Conservation (phyloP, 2,113 vertebrate species). For the Colossoma macropomum region DNA sequence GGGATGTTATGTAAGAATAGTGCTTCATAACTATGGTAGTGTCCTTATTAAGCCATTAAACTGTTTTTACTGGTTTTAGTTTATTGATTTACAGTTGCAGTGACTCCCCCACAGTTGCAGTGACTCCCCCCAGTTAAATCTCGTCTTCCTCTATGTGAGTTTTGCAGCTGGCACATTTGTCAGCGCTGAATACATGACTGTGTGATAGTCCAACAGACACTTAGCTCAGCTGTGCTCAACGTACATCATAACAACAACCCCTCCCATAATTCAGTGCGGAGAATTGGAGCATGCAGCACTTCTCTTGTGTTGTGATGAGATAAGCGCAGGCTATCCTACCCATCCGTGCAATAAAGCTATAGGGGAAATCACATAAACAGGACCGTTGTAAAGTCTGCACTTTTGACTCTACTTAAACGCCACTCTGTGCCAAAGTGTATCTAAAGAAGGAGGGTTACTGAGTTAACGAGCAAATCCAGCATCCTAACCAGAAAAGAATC, state of each 20-base stretch:
- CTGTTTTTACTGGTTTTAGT: too few species aligned
- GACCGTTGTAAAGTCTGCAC: neutral
- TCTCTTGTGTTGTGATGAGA: neutral
- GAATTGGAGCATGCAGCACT: neutral
- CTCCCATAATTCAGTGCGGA: neutral
- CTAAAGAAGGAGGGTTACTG: neutral
- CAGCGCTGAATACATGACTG: neutral
- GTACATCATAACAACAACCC: neutral
- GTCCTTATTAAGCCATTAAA: too few species aligned
- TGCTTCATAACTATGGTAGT: too few species aligned
- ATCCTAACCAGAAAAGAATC: neutral
- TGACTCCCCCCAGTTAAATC: too few species aligned
- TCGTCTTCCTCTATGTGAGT: neutral
- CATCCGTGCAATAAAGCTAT: neutral
- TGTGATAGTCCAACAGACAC: neutral
- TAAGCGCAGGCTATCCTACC: neutral
- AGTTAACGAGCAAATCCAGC: neutral
- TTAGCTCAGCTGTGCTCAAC: neutral
- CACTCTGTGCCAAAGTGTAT: neutral
- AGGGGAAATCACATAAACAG: neutral
- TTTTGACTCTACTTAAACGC: neutral
- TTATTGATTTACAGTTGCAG: too few species aligned
- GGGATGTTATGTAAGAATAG: too few species aligned
- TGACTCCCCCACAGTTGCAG: too few species aligned
- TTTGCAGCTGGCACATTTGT: neutral